These are phyloP conservation scores for Lasius fuliginosus DNA, from an alignment of 2,888 invertebrate species.

Conservation along the genomic window DNA sequence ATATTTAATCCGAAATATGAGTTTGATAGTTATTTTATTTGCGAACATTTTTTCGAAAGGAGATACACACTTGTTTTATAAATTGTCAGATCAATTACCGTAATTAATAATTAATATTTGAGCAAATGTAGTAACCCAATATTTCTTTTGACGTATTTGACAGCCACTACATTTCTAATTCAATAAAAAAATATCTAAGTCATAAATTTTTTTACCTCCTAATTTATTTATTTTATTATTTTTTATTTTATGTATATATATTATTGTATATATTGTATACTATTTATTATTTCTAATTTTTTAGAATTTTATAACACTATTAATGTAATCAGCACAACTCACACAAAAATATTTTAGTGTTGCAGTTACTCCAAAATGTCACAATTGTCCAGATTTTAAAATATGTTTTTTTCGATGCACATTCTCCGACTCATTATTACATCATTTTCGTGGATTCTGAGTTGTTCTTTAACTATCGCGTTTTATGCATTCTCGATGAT, in stretches of 20 bases:
- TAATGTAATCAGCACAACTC: neutral
- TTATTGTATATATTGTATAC: neutral
- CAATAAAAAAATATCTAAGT: neutral
- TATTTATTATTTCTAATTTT: constrained; percentile 7
- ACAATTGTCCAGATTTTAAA: neutral
- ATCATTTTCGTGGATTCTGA: neutral
- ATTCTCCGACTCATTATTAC: neutral
- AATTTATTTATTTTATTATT: constrained; percentile 4
- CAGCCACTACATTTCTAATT: neutral
- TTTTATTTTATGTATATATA: neutral
- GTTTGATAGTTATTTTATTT: neutral
- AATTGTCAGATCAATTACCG: neutral
- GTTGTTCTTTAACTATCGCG: neutral
- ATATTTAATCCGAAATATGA: neutral
- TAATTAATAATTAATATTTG: neutral
- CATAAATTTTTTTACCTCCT: neutral
- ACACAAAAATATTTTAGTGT: neutral
- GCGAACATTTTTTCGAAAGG: neutral
- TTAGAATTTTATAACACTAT: neutral
- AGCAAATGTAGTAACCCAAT: neutral
- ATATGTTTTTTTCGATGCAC: neutral
- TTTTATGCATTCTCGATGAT: neutral
- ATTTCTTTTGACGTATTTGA: neutral
- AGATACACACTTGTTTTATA: neutral
- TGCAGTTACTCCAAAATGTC: neutral